Evolutionary conservation across 2,888 invertebrate species (phyloP), one percentile per base, ranked within the genome.

Genomic region (Sarcophaga subvicina): DNA sequence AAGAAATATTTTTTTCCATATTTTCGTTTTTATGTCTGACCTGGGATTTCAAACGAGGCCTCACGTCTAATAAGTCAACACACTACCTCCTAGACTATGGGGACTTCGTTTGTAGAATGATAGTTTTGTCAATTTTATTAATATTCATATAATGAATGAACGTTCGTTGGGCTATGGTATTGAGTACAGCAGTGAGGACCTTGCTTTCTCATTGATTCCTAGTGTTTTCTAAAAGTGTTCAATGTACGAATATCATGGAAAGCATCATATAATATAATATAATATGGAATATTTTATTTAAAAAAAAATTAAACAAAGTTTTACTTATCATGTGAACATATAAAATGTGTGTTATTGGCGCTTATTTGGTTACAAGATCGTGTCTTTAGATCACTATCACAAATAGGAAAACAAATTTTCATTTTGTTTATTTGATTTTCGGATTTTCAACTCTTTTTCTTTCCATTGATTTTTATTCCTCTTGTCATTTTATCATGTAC

Each of bases 301-400:
- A 49, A 37, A 37, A 12, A 54, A 49, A 49, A 20, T 71, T 64
- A 63, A 62, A 79, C 63, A 83, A 54, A 25, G 62, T 69, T 71
- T 80, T 49, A 62, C 64, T 77, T 83, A 70, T 78, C 80, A 76
- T 83, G 77, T 81, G 75, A 79, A 86, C 77, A 83, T 62, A 76
- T 80, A 84, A 87, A 89, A 84, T 54, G 83, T 89, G 85, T 89
- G 89, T 89, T 89, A 89, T 87, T 89, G 89, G 89, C 88, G 88
- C 89, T 88, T 89, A 88, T 88, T 88, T 88, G 88, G 89, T 85
- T 88, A 88, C 85, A 88, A 88, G 89, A 89, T 89, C 89, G 89
- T 89, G 89, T 89, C 87, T 85, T 81, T 82, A 83, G 89, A 89
- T 89, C 86, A 88, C 87, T 89, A 89, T 89, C 89, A 81, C 83